These are phyloP conservation scores for Kuschelorhynchus macadamiae DNA, from an alignment of 2,888 invertebrate genomes.

Conservation along the genomic window DNA sequence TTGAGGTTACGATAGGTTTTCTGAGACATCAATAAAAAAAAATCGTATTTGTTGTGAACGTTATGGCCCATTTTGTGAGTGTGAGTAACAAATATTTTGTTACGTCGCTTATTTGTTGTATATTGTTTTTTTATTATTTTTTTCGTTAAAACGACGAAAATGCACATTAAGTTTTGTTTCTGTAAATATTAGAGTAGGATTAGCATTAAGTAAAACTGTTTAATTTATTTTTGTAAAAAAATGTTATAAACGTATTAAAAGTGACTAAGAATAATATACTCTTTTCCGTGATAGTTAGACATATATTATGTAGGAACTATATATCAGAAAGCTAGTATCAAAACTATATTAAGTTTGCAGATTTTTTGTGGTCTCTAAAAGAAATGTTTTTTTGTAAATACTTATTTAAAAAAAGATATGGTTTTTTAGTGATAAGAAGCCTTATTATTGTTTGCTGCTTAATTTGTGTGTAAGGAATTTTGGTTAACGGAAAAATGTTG, in stretches of 20 bases:
- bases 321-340: not conserved
- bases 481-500: slow-evolving; percentile 50
- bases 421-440: too few species aligned
- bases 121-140: slow-evolving; percentile 50
- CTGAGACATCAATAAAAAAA: too few species aligned
- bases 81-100: slow-evolving; percentile 24
- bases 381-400: not conserved
- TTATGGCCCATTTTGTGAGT: too few species aligned
- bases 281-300: slow-evolving; percentile 15
- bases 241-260: not conserved
- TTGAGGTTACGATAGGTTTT: too few species aligned
- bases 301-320: slow-evolving; percentile 2
- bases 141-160: not conserved
- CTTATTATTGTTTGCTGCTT: slow-evolving; percentile 30
- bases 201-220: slow-evolving; percentile 30
- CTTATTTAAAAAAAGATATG: not conserved
- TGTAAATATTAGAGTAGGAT: slow-evolving; percentile 25
- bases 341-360: not conserved
- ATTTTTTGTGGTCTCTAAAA: not conserved
- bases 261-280: slow-evolving; percentile 8
- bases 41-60: too few species aligned
- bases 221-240: slow-evolving; percentile 48
- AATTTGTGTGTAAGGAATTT: not conserved
- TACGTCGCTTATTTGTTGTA: slow-evolving; percentile 24
- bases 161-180: slow-evolving; percentile 2